Evolutionary conservation across 2,888 invertebrate genomes (phyloP), one percentile per base, ranked within the genome.

Genomic region (Augochlorella aurata): DNA sequence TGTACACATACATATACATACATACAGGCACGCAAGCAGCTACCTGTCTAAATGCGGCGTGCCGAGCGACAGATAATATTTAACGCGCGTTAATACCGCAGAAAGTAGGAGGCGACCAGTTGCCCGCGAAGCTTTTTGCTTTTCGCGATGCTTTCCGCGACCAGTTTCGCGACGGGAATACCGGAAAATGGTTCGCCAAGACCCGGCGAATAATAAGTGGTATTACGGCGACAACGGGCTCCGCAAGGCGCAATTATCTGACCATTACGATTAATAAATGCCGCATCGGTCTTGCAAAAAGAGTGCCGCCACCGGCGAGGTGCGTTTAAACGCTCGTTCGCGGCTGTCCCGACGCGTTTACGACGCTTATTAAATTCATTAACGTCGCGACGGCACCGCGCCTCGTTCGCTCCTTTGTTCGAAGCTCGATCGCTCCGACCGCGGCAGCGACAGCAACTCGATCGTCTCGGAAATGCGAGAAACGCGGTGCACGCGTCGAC

Each of bases 321-420:
- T 67, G 74, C 82, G 80, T 81, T 86, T 84, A 86, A 86, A 86
- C 63, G 81, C 84, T 68, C 86, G 74, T 82, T 82, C 74, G 86
- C 81, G 69, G 73, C 67, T 72, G 79, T 72, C 77, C 69, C 75
- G 66, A 82, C 79, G 77, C 86, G 77, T 79, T 82, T 81, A 79
- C 75, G 77, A 80, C 71, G 83, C 87, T 85, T 85, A 85, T 87
- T 83, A 87, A 87, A 87, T 85, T 79, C 76, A 80, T 85, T 85
- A 75, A 70, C 65, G 45, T 7, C 72, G 24, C 63, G 12, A 1
- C 18, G 16, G 29, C 61, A 29, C 21, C 7, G 0, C 8, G 0
- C 8, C 21, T 79, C 49, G 67, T 12, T 67, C 16, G 21, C 4
- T 50, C 49, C n/a, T 44, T 75, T 54, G 61, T 52, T 58, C 47